Percentiles rank a stretch among this genome's conserved stretches.
Conservation (phyloP, 2,797 vertebrate species). For the Dallia pectoralis region DNA sequence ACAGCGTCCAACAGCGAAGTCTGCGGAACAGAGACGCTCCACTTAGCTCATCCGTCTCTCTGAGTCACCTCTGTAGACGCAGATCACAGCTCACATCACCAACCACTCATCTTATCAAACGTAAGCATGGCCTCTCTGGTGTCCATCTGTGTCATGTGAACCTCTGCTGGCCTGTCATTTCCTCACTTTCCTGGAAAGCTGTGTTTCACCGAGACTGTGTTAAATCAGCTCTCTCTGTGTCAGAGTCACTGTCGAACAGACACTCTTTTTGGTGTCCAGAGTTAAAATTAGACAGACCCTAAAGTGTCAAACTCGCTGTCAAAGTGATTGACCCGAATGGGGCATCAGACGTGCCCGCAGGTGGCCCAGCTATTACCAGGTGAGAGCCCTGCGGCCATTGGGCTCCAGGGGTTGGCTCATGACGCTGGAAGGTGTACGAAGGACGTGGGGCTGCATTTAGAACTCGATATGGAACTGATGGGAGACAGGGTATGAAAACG, state of each 20-base stretch:
- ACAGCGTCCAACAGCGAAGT: slow-evolving; percentile 32
- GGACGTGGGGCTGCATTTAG: too few species aligned
- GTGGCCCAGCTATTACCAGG: too few species aligned
- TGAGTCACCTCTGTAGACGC: slow-evolving; percentile 64
- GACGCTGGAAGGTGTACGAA: too few species aligned
- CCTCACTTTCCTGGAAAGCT: slow-evolving; percentile 69
- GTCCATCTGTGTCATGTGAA: slow-evolving; percentile 64
- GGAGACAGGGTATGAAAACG: too few species aligned
- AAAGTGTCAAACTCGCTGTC: too few species aligned
- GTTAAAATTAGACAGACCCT: too few species aligned
- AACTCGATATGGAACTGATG: too few species aligned
- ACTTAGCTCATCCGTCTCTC: slow-evolving; percentile 50
- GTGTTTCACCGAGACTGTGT: slow-evolving; percentile 58
- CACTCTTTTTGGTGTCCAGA: not conserved
- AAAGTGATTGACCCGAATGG: too few species aligned
- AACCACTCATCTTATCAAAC: slow-evolving; percentile 58
- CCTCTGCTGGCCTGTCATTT: slow-evolving; percentile 74
- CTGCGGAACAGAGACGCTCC: slow-evolving; percentile 31
- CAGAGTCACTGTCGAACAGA: slow-evolving; percentile 54
- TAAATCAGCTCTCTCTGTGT: slow-evolving; percentile 65
- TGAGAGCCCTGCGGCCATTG: too few species aligned
- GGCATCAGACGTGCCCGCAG: too few species aligned
- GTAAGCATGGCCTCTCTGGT: slow-evolving; percentile 64
- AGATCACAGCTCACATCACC: slow-evolving; percentile 55
- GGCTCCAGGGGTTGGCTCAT: too few species aligned